Base-by-base conservation (phyloP, 2,113 vertebrate species). In the Aviceda subcristata region DNA sequence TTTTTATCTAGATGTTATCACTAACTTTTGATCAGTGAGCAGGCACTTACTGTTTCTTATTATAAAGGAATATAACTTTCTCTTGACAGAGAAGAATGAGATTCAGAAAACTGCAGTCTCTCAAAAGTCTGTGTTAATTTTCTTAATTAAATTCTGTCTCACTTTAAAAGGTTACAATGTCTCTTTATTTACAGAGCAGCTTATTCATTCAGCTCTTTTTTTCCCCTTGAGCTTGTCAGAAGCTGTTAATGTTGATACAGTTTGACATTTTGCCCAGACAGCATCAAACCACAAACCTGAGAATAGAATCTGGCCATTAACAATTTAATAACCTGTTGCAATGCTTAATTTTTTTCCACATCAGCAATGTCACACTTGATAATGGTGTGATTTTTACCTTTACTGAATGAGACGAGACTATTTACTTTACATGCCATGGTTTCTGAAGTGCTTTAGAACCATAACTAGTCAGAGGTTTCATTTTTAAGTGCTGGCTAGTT, bases 251-350 rank as follows among this genome's bases (percentile, higher is more conserved):
- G 74, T 90, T 97, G 90, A 98, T 97, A 82, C 2, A 67, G 62
- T 94, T 97, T 97, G 96, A 97, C 95, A 90, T 96, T 91, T 87
- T 96, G 86, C 92, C 94, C 94, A 95, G 93, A 90, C 93, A 88
- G 60, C 94, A 97, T 92, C 86, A 85, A 96, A 94, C 92, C 97
- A 88, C 94, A 94, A 96, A 96, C 72, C 84, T 92, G 83, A 96
- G 84, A 97, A 82, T 84, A 96, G 96, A 98, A 97, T 76, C 38
- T 74, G 81, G 68, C 88, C 84, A 96, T 97, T 98, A 97, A 97
- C 93, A 94, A 93, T 97, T 96, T 97, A 97, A 97, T 97, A 96
- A 96, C 90, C 86, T 97, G 75, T 97, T 97, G 93, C 94, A 7
- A 77, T 95, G 41, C 53, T 91, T 94, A 57, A 6, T 95, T 94